phyloP scores from a whole-genome alignment of 2,888 invertebrate species.

The Ormyrus pomaceus region DNA sequence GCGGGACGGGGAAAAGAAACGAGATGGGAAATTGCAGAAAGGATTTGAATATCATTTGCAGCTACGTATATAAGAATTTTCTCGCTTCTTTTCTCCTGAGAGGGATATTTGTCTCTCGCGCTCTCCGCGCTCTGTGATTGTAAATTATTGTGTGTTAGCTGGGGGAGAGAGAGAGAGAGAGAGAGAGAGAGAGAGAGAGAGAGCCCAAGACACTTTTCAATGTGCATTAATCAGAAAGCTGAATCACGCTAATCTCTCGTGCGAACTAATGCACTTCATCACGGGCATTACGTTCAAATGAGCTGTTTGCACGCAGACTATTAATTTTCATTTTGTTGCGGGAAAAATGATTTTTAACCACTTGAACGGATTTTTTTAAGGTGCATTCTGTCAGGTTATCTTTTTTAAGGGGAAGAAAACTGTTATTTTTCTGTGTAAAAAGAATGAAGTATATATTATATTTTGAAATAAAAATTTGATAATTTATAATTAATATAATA shows the following conservation, averaged over 20 bases:
- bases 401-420: too few species aligned
- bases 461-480: too few species aligned
- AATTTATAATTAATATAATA: too few species aligned
- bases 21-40: constrained; percentile 46
- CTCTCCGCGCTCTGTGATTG: constrained; percentile 3
- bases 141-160: constrained; percentile 15
- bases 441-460: too few species aligned
- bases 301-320: background rate
- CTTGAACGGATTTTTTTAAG: too few species aligned
- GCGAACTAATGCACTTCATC: background rate
- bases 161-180: background rate
- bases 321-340: background rate
- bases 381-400: too few species aligned
- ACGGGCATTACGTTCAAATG: background rate
- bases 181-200: background rate
- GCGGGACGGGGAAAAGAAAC: constrained; percentile 37
- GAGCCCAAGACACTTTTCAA: background rate
- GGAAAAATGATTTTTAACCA: too few species aligned
- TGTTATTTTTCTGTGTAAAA: too few species aligned
- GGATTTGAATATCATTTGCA: constrained; percentile 52
- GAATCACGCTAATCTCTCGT: too few species aligned
- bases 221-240: too few species aligned
- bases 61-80: constrained; percentile 31
- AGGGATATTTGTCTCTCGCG: constrained; percentile 38
- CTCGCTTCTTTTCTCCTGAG: background rate